Evolutionary conservation across 2,113 vertebrate genomes (phyloP).

Genomic region (Oryzias melastigma): DNA sequence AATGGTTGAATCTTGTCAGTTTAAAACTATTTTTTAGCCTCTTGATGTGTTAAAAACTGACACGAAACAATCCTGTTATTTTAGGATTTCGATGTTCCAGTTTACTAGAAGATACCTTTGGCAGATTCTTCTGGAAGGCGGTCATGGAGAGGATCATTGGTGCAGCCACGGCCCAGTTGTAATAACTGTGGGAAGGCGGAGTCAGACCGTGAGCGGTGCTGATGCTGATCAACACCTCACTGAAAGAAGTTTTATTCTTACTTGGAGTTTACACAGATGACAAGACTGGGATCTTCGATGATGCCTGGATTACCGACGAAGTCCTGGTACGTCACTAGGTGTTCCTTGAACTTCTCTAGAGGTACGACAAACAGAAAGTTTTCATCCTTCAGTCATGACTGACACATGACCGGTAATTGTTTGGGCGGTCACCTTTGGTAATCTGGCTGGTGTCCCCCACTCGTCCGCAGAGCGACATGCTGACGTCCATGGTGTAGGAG

Average conservation of each 20-base stretch:
- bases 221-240: too few relatives aligned
- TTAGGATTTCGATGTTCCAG: background rate
- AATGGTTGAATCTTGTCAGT: too few relatives aligned
- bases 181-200: slow-evolving; percentile 79
- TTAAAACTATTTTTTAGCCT: too few relatives aligned
- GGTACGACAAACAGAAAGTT: background rate
- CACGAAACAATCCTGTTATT: background rate
- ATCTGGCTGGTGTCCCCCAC: slow-evolving; percentile 80
- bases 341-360: slow-evolving; percentile 86
- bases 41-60: too few relatives aligned
- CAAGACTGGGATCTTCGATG: slow-evolving; percentile 88
- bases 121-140: slow-evolving; percentile 89
- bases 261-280: slow-evolving; percentile 90
- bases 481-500: slow-evolving; percentile 70
- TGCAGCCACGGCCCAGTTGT: slow-evolving; percentile 94
- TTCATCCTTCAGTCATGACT: too few relatives aligned
- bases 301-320: slow-evolving; percentile 88
- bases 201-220: background rate
- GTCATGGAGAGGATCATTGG: slow-evolving; percentile 92
- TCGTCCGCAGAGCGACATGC: slow-evolving; percentile 88
- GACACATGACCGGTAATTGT: too few relatives aligned
- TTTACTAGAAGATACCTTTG: slow-evolving; percentile 79
- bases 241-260: slow-evolving; percentile 61
- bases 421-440: slow-evolving; percentile 72
- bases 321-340: slow-evolving; percentile 86